A percentile compares a stretch with the other conserved stretches of the same genome.
phyloP scores from a whole-genome alignment of 2,888 invertebrate genomes.

The Agrochola circellaris region DNA sequence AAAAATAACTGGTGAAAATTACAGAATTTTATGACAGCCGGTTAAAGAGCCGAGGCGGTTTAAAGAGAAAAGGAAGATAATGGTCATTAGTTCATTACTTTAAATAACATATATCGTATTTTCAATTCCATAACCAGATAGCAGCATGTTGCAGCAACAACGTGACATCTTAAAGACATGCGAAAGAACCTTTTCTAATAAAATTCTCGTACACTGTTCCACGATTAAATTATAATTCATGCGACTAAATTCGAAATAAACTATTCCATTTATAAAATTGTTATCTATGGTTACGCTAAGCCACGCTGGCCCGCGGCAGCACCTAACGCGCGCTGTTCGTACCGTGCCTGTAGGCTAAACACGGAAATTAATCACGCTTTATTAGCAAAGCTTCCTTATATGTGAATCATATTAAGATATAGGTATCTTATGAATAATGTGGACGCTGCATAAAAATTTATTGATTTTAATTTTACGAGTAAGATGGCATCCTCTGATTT shows the following conservation, averaged over 20 bases:
- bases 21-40: neutral
- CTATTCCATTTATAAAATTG: conserved; percentile 76
- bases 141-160: neutral
- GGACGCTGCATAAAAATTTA: conserved; percentile 56
- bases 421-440: conserved; percentile 63
- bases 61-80: too few species aligned
- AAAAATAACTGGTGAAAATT: neutral
- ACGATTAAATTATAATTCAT: conserved; percentile 69
- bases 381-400: conserved; percentile 78
- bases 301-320: conserved; percentile 69
- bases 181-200: neutral
- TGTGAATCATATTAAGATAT: conserved; percentile 64
- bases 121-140: neutral
- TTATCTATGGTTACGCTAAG: conserved; percentile 70
- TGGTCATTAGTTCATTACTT: too few species aligned
- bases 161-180: neutral
- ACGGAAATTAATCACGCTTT: conserved; percentile 79
- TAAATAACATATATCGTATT: too few species aligned
- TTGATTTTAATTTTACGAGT: conserved; percentile 57
- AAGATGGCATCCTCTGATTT: conserved; percentile 41
- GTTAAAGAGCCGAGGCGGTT: too few species aligned
- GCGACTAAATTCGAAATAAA: conserved; percentile 72
- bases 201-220: conserved; percentile 54
- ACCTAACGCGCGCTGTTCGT: conserved; percentile 71
- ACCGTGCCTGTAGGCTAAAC: conserved; percentile 70